Evolutionary conservation across 1,140 invertebrate genomes (phyloP), one percentile per base, ranked within the genome.

Genomic region (Eurytemora carolleeae): DNA sequence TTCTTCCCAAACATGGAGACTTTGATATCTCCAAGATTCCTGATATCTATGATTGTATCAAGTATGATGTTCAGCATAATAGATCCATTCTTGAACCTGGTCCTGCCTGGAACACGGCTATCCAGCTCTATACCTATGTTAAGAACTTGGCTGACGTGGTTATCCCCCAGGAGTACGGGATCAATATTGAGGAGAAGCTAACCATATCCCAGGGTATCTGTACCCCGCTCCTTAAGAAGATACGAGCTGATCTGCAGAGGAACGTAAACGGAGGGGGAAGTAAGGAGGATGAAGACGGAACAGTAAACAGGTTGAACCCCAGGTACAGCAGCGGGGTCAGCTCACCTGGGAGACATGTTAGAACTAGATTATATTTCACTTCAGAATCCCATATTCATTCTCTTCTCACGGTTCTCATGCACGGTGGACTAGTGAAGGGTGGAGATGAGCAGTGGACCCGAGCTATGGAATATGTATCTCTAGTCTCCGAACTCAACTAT

Each of bases 21-120:
- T 99, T 90, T 75, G 95, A 98, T 71, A 98, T 98, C 66, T 96
- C 91, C 0, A 99, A 99, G 76, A 93, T 99, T 64, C 95, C 96
- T 0, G 96, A 98, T 72, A 98, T 99, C 65, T 99, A 98, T 70
- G 96, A 99, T 75, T 98, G 94, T 71, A 98, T 98, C 66, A 98
- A 98, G 69, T 98, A 95, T 70, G 95, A 99, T 75, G 72, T 98
- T 63, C 94, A 98, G 69, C 96, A 99, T 70, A 99, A 99, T 73
- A 52, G 70, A 65, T 63, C 70, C 24, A 66, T 65, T 7, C 61
- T 68, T 21, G 60, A 72, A 67, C 96, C 94, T 72, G 84, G 92
- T 67, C 80, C 89, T 70, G 31, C 31, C 31, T 44, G 31, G 31
- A n/a, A 44, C 7, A 44, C 31, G n/a, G 84, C 93, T 0, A 88